phyloP scores from a whole-genome alignment of 2,797 vertebrate species.

The Phoxinus dragarum region DNA sequence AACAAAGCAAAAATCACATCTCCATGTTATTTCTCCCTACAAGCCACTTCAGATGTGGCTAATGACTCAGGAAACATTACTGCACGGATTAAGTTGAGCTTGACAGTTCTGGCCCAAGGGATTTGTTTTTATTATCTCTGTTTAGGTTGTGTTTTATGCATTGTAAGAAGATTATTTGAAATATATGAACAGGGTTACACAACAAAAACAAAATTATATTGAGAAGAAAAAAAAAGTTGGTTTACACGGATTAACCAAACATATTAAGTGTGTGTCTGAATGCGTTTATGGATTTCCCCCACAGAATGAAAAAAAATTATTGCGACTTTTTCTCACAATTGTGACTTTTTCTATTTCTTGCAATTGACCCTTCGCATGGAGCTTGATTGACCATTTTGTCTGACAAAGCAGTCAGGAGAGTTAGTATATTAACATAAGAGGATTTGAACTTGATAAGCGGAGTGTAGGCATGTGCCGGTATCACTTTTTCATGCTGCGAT shows the following conservation, averaged over 20 bases:
- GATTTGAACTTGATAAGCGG: no score
- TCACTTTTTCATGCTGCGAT: no score
- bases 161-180: background rate
- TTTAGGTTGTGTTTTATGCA: background rate
- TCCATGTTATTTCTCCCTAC: constrained; percentile 40
- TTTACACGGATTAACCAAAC: background rate
- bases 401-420: no score
- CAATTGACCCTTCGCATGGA: no score
- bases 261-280: background rate
- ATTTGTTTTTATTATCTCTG: constrained; percentile 26
- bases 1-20: constrained; percentile 43
- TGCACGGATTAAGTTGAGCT: constrained; percentile 49
- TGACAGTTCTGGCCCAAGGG: constrained; percentile 23
- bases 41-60: constrained; percentile 36
- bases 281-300: background rate
- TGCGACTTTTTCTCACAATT: no score
- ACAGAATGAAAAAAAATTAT: no score
- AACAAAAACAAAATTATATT: background rate
- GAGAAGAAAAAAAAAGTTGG: background rate
- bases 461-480: no score
- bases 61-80: constrained; percentile 47
- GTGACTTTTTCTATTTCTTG: no score
- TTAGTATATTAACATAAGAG: no score
- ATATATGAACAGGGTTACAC: background rate
- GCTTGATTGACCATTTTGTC: no score